Evolutionary conservation across 2,797 vertebrate species (phyloP).

Genomic region (Hapalemur alaotrensis): DNA sequence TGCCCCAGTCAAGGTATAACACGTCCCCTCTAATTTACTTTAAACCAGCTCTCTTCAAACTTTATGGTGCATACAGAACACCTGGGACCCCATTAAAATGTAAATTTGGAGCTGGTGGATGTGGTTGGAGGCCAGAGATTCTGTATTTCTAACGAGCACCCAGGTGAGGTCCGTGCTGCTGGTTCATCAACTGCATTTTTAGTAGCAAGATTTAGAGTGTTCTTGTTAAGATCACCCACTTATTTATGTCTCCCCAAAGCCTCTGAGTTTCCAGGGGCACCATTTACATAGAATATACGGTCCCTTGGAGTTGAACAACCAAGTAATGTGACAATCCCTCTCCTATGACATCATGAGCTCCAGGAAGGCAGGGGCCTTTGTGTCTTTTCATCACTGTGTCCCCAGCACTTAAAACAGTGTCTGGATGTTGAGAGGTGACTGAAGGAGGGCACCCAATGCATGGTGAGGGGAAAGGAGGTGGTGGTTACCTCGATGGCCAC

Average conservation of each 20-base stretch:
- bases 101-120: not conserved
- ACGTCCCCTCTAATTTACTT: not conserved
- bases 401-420: not conserved
- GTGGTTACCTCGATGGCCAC: slow-evolving; percentile 85
- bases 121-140: not conserved
- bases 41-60: not conserved
- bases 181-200: not conserved
- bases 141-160: not conserved
- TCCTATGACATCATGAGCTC: not conserved
- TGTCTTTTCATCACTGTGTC: not conserved
- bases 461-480: rapidly evolving
- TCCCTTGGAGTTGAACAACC: not conserved
- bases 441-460: rapidly evolving
- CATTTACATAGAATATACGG: not conserved
- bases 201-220: not conserved
- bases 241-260: not conserved
- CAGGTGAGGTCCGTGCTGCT: not conserved
- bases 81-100: not conserved
- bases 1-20: not conserved
- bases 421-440: not conserved
- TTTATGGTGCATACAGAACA: not conserved
- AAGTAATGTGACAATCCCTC: too few relatives aligned
- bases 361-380: not conserved
- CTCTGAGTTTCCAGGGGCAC: not conserved
- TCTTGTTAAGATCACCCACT: not conserved